Evolutionary conservation across 2,888 invertebrate species (phyloP).

Genomic region (Acanthacorydalis orientalis): DNA sequence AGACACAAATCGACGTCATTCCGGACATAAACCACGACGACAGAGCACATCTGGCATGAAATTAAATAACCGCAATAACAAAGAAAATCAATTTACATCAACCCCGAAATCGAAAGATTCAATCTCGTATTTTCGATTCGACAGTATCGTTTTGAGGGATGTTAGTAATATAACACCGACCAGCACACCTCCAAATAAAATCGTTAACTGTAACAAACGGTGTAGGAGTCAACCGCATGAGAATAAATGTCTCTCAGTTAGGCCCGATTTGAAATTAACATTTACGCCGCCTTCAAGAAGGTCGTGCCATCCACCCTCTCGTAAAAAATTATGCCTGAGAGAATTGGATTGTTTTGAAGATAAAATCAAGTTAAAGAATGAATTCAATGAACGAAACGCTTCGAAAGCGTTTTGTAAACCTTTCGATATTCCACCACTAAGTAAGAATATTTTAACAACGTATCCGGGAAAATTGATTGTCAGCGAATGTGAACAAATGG

Average conservation of each 20-base stretch:
- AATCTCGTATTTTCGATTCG: constrained; percentile 19
- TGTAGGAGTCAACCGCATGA: constrained; percentile 4
- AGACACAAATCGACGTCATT: constrained; percentile 26
- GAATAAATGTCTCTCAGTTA: not conserved
- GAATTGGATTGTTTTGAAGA: not conserved
- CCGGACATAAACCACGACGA: constrained; percentile 29
- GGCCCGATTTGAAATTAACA: not conserved
- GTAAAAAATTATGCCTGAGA: constrained; percentile 1
- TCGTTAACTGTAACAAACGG: not conserved
- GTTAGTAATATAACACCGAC: constrained; percentile 44
- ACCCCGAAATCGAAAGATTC: constrained; percentile 34
- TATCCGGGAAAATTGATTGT: not conserved
- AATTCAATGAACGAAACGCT: too few relatives aligned
- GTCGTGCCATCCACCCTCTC: not conserved
- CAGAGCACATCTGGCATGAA: constrained; percentile 20
- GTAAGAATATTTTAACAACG: not conserved
- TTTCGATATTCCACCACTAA: not conserved
- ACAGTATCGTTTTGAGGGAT: constrained; percentile 34
- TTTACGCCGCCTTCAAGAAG: constrained; percentile 3
- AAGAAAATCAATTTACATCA: constrained; percentile 41
- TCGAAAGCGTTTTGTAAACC: not conserved
- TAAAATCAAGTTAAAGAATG: not conserved
- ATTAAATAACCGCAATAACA: constrained; percentile 25
- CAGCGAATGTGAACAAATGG: not conserved
- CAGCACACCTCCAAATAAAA: constrained; percentile 2